Base-by-base conservation (phyloP, 2,113 vertebrate species). In the Chaetorhynchus papuensis region DNA sequence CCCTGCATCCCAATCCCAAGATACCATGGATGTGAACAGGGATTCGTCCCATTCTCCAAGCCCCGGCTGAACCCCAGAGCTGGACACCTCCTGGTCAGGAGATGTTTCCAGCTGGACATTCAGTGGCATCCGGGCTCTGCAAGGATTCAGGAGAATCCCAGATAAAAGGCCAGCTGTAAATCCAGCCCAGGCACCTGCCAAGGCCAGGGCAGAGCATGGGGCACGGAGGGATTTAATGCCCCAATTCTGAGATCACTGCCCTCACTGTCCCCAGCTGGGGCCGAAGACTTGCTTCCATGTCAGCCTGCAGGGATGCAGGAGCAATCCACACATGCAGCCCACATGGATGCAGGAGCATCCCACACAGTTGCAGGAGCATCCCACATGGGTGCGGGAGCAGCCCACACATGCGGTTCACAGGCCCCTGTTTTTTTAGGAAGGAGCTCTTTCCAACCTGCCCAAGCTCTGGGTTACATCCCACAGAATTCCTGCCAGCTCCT, bases 361-460 rank as follows among this genome's bases (percentile, higher is more conserved):
- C 39, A 7, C 2, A 47, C 0, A 16, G 59, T 22, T 27, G 4
- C 10, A 10, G 37, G 69, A 27, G 2, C 13, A 17, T 3, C 14
- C n/a, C 28, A 4, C 12, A 13, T 1, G 75, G 61, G 31, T 44
- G 8, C 8, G 7, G 76, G 39, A 81, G 2, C 35, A 82, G 10
- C 53, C 30, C 19, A 2, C 42, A 27, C 2, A 0, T 1, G 8
- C 33, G 2, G 13, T 0, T 39, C 7, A 0, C 33, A 39, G 14
- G 11, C 16, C 9, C 17, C 15, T 23, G 31, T 0, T 7, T 33
- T 28, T 85, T 50, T 1, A 27, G 63, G 41, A 54, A 45, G 18
- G 39, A 80, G 10, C 23, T 30, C 2, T 31, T 44, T 14, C 77
- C 69, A 5, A 11, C 35, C 52, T 28, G 20, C 52, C n/a, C 8